These are phyloP conservation scores for Halcyon leucocephala DNA, from an alignment of 2,797 vertebrate species.

Conservation along the genomic window DNA sequence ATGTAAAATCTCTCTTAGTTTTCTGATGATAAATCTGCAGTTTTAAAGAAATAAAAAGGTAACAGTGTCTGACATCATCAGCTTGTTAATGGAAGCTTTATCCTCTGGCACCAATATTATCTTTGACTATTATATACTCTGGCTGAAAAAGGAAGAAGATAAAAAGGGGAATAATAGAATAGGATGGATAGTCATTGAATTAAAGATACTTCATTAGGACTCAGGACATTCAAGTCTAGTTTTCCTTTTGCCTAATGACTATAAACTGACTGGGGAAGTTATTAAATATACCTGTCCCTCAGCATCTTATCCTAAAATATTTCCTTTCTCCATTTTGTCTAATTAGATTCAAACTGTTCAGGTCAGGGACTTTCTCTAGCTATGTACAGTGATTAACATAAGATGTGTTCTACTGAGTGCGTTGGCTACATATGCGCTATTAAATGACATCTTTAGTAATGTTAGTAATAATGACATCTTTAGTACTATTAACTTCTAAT, in stretches of 20 bases:
- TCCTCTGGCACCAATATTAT: neutral
- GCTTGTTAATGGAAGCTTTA: slow-evolving; percentile 2
- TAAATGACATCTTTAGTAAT: neutral
- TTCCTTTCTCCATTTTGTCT: neutral
- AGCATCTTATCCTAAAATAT: neutral
- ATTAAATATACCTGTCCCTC: neutral
- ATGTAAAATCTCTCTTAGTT: neutral
- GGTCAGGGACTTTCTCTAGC: neutral
- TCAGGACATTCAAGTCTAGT: neutral
- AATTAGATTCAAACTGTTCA: neutral
- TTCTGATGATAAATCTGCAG: neutral
- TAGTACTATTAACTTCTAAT: neutral
- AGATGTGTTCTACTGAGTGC: neutral
- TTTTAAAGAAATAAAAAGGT: slow-evolving; percentile 4
- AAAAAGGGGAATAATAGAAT: neutral
- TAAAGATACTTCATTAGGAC: neutral
- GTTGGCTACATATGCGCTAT: neutral
- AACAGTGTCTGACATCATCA: neutral
- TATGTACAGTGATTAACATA: neutral
- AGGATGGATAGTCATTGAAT: neutral
- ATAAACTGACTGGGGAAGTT: neutral
- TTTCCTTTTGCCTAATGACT: neutral
- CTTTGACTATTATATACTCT: neutral
- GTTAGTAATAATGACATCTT: neutral
- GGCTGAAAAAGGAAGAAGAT: neutral